Conservation (phyloP, 2,113 vertebrate genomes). For the Gulo gulo region DNA sequence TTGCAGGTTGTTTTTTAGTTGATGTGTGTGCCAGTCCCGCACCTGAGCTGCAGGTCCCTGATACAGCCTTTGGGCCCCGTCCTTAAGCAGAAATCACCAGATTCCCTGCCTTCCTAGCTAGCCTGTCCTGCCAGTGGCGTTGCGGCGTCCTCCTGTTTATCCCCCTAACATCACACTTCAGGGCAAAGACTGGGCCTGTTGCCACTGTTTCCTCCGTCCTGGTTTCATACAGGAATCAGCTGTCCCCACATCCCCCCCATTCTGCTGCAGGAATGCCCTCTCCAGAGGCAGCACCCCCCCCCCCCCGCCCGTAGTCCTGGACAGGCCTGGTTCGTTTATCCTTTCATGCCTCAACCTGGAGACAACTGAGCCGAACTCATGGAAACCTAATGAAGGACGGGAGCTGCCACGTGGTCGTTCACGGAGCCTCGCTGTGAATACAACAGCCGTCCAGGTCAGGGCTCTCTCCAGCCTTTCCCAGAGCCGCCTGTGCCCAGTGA, state of each 20-base stretch:
- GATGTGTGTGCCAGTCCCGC: too few relatives aligned
- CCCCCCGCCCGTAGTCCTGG: not conserved
- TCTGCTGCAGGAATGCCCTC: not conserved
- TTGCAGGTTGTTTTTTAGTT: not conserved
- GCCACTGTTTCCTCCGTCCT: not conserved
- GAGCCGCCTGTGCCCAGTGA: not conserved
- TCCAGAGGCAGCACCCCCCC: not conserved
- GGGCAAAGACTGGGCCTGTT: not conserved
- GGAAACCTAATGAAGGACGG: not conserved
- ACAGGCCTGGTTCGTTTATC: not conserved
- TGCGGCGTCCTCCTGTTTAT: not conserved
- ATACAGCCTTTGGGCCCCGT: not conserved
- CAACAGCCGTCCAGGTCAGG: accelerated
- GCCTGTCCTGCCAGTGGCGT: not conserved
- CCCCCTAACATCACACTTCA: not conserved
- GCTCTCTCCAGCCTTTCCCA: not conserved
- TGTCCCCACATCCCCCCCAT: accelerated
- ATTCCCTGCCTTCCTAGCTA: too few relatives aligned
- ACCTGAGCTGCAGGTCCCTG: not conserved
- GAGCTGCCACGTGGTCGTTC: too few relatives aligned
- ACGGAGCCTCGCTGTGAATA: not conserved
- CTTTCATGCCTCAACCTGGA: not conserved
- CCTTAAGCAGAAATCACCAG: not conserved
- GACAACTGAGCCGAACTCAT: too few relatives aligned
- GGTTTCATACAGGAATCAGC: not conserved